These are phyloP conservation scores for Corythaeola cristata DNA, from an alignment of 2,113 vertebrate genomes.

Conservation along the genomic window DNA sequence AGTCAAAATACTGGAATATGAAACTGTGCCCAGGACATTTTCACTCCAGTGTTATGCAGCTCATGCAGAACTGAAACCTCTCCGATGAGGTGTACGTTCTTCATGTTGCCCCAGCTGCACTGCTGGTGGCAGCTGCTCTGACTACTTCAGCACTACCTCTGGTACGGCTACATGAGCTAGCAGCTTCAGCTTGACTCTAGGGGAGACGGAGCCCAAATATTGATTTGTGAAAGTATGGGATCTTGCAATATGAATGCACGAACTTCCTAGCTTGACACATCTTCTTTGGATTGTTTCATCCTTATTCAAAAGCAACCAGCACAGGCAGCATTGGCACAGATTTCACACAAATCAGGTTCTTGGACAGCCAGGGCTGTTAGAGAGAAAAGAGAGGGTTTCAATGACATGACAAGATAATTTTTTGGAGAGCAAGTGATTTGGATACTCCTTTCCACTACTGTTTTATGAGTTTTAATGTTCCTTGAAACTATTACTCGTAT, in stretches of 20 bases:
- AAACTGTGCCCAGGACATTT: not conserved
- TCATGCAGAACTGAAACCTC: not conserved
- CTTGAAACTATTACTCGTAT: not conserved
- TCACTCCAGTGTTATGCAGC: not conserved
- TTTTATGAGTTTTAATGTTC: not conserved
- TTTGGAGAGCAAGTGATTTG: not conserved
- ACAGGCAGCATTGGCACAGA: constrained; percentile 81
- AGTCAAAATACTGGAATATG: not conserved
- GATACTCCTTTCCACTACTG: not conserved
- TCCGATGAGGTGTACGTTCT: not conserved
- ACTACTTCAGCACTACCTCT: not conserved
- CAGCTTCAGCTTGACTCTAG: not conserved
- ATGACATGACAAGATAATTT: not conserved
- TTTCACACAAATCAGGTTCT: constrained; percentile 75
- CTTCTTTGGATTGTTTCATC: not conserved
- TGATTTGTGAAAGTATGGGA: not conserved
- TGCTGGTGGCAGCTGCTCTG: not conserved
- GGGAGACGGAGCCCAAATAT: not conserved
- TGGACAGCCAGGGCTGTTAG: constrained; percentile 13
- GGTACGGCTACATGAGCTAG: not conserved
- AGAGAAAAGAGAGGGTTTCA: not conserved
- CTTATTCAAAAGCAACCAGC: constrained; percentile 69
- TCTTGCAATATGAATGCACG: not conserved
- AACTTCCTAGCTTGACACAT: not conserved
- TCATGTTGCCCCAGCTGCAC: not conserved